phyloP scores from a whole-genome alignment of 2,113 vertebrate genomes.

The Petroica traversi region DNA sequence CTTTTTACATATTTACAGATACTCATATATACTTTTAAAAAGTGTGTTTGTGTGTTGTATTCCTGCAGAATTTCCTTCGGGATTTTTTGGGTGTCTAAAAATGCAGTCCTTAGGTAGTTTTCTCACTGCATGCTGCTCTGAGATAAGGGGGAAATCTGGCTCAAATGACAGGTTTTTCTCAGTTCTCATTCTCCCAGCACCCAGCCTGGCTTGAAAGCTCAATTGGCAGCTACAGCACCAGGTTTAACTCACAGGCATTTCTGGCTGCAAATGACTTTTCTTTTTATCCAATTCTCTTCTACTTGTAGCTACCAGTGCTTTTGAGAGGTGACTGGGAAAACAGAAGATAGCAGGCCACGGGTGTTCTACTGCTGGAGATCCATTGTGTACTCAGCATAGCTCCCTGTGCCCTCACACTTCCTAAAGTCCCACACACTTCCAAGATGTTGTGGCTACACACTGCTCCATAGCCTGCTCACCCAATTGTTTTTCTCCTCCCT shows the following conservation, averaged over 20 bases:
- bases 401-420: background rate
- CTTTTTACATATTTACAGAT: background rate
- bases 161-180: background rate
- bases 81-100: background rate
- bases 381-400: fast-evolving
- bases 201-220: background rate
- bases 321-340: background rate
- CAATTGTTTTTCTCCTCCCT: background rate
- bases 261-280: background rate
- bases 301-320: background rate
- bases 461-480: background rate
- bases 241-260: background rate
- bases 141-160: background rate
- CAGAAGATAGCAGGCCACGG: background rate
- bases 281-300: background rate
- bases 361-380: background rate
- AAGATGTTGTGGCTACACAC: background rate
- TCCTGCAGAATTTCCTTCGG: background rate
- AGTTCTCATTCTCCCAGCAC: background rate
- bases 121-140: background rate
- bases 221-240: background rate
- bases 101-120: background rate
- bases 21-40: background rate
- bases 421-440: fast-evolving
- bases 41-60: background rate